A percentile compares a stretch with the other conserved stretches of the same genome.
Evolutionary conservation across 1,140 invertebrate genomes (phyloP).

Genomic region (Leptopilina clavipes): DNA sequence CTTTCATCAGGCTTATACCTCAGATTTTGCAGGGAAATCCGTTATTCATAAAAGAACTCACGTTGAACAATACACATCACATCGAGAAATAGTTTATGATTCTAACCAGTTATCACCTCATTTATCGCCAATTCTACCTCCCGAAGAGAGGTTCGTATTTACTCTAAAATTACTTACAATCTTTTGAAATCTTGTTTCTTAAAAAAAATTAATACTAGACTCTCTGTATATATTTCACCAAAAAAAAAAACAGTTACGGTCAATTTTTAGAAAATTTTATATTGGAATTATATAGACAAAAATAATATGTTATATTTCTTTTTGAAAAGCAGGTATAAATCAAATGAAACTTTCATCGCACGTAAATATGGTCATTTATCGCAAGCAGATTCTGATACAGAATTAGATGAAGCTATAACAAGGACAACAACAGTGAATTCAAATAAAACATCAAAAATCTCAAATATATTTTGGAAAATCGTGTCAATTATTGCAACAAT

Average conservation of each 20-base stretch:
- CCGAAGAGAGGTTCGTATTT: slow-evolving; percentile 4
- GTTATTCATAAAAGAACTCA: slow-evolving; percentile 59
- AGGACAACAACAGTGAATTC: slow-evolving; percentile 37
- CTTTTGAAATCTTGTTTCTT: not conserved
- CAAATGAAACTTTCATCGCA: not conserved
- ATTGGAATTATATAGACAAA: too few relatives aligned
- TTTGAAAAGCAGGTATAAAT: slow-evolving; percentile 33
- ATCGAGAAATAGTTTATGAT: slow-evolving; percentile 40
- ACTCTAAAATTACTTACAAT: slow-evolving; percentile 33
- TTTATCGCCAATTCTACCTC: slow-evolving; percentile 5
- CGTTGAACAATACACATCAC: slow-evolving; percentile 53
- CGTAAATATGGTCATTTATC: not conserved
- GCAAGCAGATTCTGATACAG: slow-evolving; percentile 63
- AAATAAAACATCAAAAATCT: slow-evolving; percentile 48
- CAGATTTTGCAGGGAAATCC: slow-evolving; percentile 43
- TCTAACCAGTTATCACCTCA: slow-evolving; percentile 25
- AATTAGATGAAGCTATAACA: slow-evolving; percentile 57
- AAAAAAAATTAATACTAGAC: slow-evolving; percentile 10
- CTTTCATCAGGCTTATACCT: slow-evolving; percentile 41
- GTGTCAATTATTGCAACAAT: slow-evolving; percentile 46
- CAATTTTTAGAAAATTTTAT: too few relatives aligned
- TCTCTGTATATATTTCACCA: too few relatives aligned
- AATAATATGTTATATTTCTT: too few relatives aligned
- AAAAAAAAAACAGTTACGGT: not conserved
- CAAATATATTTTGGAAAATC: slow-evolving; percentile 49